Percentiles rank a stretch among this genome's conserved stretches.
phyloP scores from a whole-genome alignment of 2,888 invertebrate genomes.

The Autographa gamma region DNA sequence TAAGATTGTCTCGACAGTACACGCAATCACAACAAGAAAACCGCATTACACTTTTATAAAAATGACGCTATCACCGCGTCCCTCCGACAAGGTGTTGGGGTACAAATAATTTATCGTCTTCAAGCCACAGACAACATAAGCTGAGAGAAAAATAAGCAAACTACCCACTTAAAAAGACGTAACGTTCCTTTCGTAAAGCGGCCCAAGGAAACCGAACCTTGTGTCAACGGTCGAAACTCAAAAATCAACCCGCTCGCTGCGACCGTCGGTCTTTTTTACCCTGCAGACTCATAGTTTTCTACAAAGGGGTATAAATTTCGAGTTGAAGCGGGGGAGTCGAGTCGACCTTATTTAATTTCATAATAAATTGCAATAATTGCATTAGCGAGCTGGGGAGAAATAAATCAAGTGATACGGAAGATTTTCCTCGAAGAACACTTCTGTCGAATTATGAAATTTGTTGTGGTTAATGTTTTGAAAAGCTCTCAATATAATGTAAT shows the following conservation, averaged over 20 bases:
- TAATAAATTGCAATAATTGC: slow-evolving; percentile 88
- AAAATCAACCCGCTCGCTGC: slow-evolving; percentile 72
- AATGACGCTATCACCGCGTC: slow-evolving; percentile 84
- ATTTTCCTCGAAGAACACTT: slow-evolving; percentile 67
- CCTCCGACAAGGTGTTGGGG: slow-evolving; percentile 84
- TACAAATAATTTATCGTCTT: slow-evolving; percentile 86
- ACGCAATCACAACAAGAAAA: slow-evolving; percentile 84
- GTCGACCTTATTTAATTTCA: slow-evolving; percentile 87
- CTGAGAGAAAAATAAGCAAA: slow-evolving; percentile 87
- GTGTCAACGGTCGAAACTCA: slow-evolving; percentile 67
- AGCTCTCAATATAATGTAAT: slow-evolving; percentile 42
- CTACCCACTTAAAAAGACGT: slow-evolving; percentile 83
- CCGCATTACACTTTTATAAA: slow-evolving; percentile 87
- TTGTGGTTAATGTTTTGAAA: slow-evolving; percentile 53
- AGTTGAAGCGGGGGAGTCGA: slow-evolving; percentile 71
- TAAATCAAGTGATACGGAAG: slow-evolving; percentile 78
- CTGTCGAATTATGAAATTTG: slow-evolving; percentile 64
- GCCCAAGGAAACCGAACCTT: slow-evolving; percentile 72
- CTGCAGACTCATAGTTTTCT: slow-evolving; percentile 73
- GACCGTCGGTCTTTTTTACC: slow-evolving; percentile 68
- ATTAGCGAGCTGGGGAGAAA: slow-evolving; percentile 77
- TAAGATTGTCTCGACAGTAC: slow-evolving; percentile 48
- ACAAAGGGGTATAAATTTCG: slow-evolving; percentile 83
- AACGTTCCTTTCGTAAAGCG: slow-evolving; percentile 61
- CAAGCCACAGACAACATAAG: slow-evolving; percentile 85